Conservation (phyloP, 2,797 vertebrate species). For the Malacoraja senta region DNA sequence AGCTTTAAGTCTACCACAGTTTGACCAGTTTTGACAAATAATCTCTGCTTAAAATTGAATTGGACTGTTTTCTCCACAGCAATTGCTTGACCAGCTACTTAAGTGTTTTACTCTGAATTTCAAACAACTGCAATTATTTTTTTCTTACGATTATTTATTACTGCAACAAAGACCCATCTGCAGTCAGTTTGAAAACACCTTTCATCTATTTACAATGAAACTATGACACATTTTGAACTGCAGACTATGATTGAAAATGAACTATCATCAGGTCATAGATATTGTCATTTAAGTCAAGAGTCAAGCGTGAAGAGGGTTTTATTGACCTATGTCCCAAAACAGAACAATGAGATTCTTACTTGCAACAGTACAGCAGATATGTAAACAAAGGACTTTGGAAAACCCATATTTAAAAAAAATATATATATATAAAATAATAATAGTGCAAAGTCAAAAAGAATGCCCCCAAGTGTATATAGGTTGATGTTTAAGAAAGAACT, state of each 20-base stretch:
- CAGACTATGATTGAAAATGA: neutral
- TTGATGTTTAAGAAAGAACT: no score
- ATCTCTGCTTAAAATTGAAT: neutral
- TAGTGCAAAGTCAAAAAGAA: no score
- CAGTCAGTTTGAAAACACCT: neutral
- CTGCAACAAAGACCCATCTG: neutral
- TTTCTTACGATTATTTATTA: neutral
- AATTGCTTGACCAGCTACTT: neutral
- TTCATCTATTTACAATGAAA: neutral
- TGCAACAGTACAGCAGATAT: no score
- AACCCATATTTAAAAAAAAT: no score
- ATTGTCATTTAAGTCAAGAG: no score
- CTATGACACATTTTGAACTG: neutral
- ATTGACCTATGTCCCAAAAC: no score
- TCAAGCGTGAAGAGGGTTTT: no score
- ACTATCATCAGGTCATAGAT: neutral
- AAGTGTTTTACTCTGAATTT: neutral
- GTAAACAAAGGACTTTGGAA: no score
- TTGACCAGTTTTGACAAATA: neutral
- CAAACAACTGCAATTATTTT: neutral
- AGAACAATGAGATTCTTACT: no score
- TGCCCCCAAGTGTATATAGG: no score
- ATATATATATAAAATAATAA: no score
- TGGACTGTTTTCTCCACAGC: neutral
- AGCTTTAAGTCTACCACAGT: neutral